Percentiles rank a stretch among this genome's conserved stretches.
Conservation (phyloP, 2,113 vertebrate genomes). For the Ranitomeya imitator region DNA sequence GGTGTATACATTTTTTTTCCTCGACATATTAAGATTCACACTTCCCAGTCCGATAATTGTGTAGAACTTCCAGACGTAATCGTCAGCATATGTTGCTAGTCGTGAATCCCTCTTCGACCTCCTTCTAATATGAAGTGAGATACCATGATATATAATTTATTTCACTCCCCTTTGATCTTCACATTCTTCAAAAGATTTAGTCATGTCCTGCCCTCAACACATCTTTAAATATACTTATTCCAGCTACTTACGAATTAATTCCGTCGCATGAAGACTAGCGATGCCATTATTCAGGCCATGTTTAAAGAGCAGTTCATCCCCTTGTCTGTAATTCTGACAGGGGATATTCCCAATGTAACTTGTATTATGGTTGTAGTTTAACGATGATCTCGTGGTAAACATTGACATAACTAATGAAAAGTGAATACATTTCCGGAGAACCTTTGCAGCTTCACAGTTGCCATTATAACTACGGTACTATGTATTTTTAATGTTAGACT, state of each 20-base stretch:
- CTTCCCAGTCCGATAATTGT: background rate
- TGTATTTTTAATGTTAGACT: background rate
- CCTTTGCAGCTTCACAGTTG: background rate
- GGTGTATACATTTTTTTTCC: background rate
- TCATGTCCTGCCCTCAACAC: constrained; percentile 36
- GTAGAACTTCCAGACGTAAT: background rate
- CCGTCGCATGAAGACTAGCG: background rate
- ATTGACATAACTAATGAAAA: background rate
- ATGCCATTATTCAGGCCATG: constrained; percentile 9
- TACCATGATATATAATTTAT: constrained; percentile 48
- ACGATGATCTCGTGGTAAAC: background rate
- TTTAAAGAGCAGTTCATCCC: constrained; percentile 11
- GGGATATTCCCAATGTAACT: background rate
- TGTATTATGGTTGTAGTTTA: background rate
- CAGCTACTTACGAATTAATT: constrained; percentile 38
- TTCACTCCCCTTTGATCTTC: constrained; percentile 26
- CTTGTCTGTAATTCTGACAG: background rate
- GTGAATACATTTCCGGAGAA: background rate
- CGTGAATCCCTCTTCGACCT: constrained; percentile 30
- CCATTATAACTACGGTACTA: background rate
- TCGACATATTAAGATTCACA: background rate
- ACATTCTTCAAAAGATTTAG: constrained; percentile 49
- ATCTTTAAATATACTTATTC: constrained; percentile 52
- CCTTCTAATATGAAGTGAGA: constrained; percentile 55
- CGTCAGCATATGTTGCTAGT: constrained; percentile 12